Evolutionary conservation across 2,113 vertebrate species (phyloP).

Genomic region (Pogonocichla stellata): DNA sequence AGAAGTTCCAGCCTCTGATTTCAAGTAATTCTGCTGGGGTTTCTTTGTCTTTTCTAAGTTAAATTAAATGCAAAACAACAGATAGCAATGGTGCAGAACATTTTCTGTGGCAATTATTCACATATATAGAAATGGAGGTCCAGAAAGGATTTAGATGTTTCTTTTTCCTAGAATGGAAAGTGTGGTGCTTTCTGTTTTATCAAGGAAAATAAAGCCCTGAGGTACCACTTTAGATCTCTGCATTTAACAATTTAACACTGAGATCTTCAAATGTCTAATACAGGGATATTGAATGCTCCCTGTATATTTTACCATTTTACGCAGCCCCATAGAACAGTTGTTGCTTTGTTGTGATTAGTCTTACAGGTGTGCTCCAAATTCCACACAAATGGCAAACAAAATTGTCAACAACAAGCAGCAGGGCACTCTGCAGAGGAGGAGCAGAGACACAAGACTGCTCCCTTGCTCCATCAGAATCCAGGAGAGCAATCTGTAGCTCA

Average conservation of each 20-base stretch:
- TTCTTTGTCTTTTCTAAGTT: background rate
- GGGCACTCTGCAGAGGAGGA: background rate
- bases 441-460: background rate
- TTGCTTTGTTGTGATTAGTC: background rate
- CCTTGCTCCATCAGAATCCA: accelerated
- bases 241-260: background rate
- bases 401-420: background rate
- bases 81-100: background rate
- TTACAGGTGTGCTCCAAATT: background rate
- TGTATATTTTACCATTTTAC: background rate
- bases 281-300: background rate
- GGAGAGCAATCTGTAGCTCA: background rate
- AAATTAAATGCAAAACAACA: background rate
- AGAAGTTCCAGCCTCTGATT: background rate
- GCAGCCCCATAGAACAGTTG: background rate
- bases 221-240: background rate
- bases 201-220: background rate
- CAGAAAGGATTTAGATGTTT: background rate
- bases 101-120: background rate
- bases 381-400: background rate
- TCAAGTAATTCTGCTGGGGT: background rate
- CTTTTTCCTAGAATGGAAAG: background rate
- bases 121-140: accelerated
- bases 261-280: background rate
- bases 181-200: background rate